phyloP scores from a whole-genome alignment of 2,113 vertebrate genomes.

The Prionailurus viverrinus region DNA sequence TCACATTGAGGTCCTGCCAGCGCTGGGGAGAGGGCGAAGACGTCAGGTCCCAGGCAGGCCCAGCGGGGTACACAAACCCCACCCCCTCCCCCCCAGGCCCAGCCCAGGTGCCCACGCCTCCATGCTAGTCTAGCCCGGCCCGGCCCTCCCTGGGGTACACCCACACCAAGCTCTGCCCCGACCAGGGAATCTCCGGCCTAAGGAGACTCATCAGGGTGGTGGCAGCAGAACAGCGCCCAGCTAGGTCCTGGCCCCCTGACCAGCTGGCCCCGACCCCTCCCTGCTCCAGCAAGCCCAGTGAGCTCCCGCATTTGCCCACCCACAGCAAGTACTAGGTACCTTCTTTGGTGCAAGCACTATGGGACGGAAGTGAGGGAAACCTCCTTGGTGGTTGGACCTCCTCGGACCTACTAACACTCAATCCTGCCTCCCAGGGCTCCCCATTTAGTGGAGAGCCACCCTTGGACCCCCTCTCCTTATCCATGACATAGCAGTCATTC shows the following conservation, averaged over 20 bases:
- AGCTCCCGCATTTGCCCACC: neutral
- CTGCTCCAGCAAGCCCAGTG: neutral
- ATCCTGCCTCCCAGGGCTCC: neutral
- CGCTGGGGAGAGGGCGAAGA: conserved; percentile 86
- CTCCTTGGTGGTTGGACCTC: neutral
- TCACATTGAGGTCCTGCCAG: conserved; percentile 98
- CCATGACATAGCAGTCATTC: too few relatives aligned
- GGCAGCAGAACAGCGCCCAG: neutral
- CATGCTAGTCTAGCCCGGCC: neutral
- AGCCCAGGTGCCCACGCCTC: neutral
- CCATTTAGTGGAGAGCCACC: neutral
- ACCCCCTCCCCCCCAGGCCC: neutral
- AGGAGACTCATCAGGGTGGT: too few relatives aligned
- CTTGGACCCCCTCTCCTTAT: too few relatives aligned
- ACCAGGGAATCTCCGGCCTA: neutral
- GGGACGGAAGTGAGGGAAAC: neutral
- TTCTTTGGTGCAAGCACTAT: neutral
- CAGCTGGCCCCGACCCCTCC: neutral
- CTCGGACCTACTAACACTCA: neutral
- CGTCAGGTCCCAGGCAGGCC: conserved; percentile 26
- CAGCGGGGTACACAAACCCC: neutral
- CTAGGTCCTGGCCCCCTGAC: neutral
- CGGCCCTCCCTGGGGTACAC: neutral
- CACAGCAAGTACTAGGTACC: neutral
- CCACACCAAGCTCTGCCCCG: neutral